Base-by-base conservation (phyloP, 2,113 vertebrate genomes). In the Oryzias curvinotus region DNA sequence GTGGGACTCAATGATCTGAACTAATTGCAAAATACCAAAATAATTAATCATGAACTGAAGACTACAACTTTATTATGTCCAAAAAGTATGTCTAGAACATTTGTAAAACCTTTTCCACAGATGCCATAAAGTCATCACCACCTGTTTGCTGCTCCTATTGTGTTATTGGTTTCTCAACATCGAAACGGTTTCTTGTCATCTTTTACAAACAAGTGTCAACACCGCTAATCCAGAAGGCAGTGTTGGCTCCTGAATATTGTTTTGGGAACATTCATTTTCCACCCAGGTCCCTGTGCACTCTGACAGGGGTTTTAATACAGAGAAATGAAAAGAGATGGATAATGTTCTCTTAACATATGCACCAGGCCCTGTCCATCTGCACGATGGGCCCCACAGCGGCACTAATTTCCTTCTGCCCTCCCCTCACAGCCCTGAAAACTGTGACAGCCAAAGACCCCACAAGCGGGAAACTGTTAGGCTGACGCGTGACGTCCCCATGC, bases 251-350 rank as follows among this genome's bases (percentile, higher is more conserved):
- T 41, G 7, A 73, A 88, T 88, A 89, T 86, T 88, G 83, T 89
- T 85, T 86, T 82, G 83, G 86, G 84, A 87, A 79, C 82, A 81
- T 89, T 87, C 82, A 90, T 89, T 91, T 90, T 90, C 85, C 87
- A 48, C 78, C 63, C 56, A 65, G 81, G 71, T 71, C 65, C 75
- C 48, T 60, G 63, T 60, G 84, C 68, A 47, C 75, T 72, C 68
- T 48, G 73, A 75, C 61, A 42, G 67, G 70, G 10, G 73, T 75
- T 79, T 72, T 62, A 55, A 54, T 65, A 63, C 67, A 2, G 44
- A 56, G 55, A 80, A 77, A 64, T 68, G 74, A 58, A 82, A 73
- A 73, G 77, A 71, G 68, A 77, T 19, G 19, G 73, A 77, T 75
- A 80, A 81, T 85, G 82, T 83, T 83, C 77, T 84, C 83, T 87